Base-by-base conservation (phyloP, 2,888 invertebrate genomes). In the Morpho helenor region DNA sequence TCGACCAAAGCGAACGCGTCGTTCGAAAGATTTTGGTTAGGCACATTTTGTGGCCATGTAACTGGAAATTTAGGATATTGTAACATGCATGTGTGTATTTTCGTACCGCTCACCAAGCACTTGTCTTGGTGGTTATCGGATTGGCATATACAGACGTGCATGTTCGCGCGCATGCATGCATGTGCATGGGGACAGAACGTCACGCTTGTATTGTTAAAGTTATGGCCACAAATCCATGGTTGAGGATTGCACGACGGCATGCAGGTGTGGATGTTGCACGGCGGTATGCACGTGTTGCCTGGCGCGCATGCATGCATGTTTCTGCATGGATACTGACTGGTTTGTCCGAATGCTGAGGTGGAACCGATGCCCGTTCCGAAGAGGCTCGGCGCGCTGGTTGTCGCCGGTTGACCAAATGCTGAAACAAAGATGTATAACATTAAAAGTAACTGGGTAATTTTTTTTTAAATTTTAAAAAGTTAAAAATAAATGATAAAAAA, bases 331-430 rank as follows among this genome's bases (percentile, higher is more conserved):
- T 53, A 76, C 81, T 80, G 22, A 85, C 87, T 74, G 77, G 90
- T 86, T 56, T 85, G 85, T 48, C 94, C 94, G 73, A 94, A 94
- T 5, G 9, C 92, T 87, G 16, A 92, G 85, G 52, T 92, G 85
- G 56, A 72, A 56, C 84, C 92, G 52, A 82, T 66, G 87, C 91
- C 54, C 92, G 92, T 84, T 0, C 94, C 94, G 81, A 96, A 94
- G 44, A 95, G 88, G 51, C 92, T 89, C 1, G 92, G 89, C 0
- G 92, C 90, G 42, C 91, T 91, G 61, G 93, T 79, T 48, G 93
- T 89, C 64, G 93, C 86, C 0, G 93, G 84, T 57, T 86, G 81
- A 3, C 89, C 87, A 70, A 92, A 91, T 0, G 92, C 91, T 59
- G 61, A 6, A 64, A 65, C 8, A 50, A 60, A 23, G 10, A 9